A percentile compares a stretch with the other conserved stretches of the same genome.
Evolutionary conservation across 2,888 invertebrate genomes (phyloP).

Genomic region (Epirrhoe tristata): DNA sequence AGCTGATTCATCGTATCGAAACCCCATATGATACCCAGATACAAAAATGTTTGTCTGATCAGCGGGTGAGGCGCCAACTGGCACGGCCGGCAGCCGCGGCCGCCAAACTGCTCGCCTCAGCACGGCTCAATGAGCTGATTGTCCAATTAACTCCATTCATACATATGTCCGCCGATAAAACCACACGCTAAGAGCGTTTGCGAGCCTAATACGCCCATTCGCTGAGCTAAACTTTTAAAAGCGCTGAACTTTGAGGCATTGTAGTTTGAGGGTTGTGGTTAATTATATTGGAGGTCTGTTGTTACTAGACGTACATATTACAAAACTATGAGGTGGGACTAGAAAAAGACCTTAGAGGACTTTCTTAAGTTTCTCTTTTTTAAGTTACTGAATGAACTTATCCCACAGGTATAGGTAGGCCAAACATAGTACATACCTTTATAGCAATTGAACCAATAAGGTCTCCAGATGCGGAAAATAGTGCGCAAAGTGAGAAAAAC

Average conservation of each 20-base stretch:
- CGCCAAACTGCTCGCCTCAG: conserved; percentile 73
- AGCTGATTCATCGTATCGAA: conserved; percentile 49
- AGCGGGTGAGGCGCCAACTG: conserved; percentile 75
- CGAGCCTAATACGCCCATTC: conserved; percentile 64
- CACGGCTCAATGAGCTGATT: conserved; percentile 76
- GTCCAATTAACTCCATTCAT: conserved; percentile 82
- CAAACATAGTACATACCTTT: neutral
- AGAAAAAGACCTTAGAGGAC: too few relatives aligned
- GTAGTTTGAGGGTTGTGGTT: conserved; percentile 31
- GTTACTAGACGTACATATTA: too few relatives aligned
- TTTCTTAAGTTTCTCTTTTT: too few relatives aligned
- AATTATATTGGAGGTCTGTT: conserved; percentile 26
- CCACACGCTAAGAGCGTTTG: conserved; percentile 65
- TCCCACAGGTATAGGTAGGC: neutral
- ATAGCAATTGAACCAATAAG: neutral
- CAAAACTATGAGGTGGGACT: too few relatives aligned
- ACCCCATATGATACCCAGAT: conserved; percentile 48
- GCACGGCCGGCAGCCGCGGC: conserved; percentile 63
- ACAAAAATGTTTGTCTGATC: conserved; percentile 59
- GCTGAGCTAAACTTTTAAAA: conserved; percentile 55
- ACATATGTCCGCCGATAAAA: conserved; percentile 63
- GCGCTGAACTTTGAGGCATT: conserved; percentile 54
- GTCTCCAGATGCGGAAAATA: neutral
- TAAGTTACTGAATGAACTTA: neutral
- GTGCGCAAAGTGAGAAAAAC: neutral